Base-by-base conservation (phyloP, 2,888 invertebrate species). In the Dyspetes luteomarginatus region DNA sequence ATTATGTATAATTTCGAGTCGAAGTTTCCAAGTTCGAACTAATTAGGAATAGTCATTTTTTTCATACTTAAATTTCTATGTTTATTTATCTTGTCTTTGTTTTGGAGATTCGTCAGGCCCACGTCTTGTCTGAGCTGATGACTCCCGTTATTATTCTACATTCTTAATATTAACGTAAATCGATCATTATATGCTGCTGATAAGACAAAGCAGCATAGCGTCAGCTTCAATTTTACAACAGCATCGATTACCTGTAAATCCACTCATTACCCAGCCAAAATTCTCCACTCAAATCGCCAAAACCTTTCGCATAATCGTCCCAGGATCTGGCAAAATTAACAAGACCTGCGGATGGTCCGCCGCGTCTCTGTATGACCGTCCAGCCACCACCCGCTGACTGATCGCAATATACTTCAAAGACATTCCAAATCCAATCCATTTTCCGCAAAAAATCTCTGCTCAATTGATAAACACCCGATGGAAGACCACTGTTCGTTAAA, bases 191-290 rank as follows among this genome's bases (percentile, higher is more conserved):
- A n/a, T n/a, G n/a, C n/a, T n/a, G n/a, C n/a, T n/a, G n/a, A n/a
- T n/a, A n/a, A n/a, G n/a, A n/a, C n/a, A n/a, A n/a, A n/a, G n/a
- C n/a, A n/a, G n/a, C n/a, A n/a, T n/a, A n/a, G n/a, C n/a, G n/a
- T n/a, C n/a, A n/a, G n/a, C n/a, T 36, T 36, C 7, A 56, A 30
- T 7, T 12, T 41, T 4, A 2, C 5, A 58, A 15, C 24, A 58
- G 24, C n/a, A 17, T 12, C 30, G 9, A 43, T 69, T 64, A 87
- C 87, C 84, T 85, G 82, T 94, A 92, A 55, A 94, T 92, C 67
- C 92, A 93, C 69, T 94, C 93, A 86, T 94, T 94, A 3, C 94
- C 94, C 82, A 94, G 92, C 94, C 94, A 95, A 85, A 94, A 95
- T 83, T 94, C 94, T 28, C 90, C 89, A 3, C 83, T 55, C 15